Conservation (phyloP, 2,113 vertebrate genomes). For the Glareola pratincola region DNA sequence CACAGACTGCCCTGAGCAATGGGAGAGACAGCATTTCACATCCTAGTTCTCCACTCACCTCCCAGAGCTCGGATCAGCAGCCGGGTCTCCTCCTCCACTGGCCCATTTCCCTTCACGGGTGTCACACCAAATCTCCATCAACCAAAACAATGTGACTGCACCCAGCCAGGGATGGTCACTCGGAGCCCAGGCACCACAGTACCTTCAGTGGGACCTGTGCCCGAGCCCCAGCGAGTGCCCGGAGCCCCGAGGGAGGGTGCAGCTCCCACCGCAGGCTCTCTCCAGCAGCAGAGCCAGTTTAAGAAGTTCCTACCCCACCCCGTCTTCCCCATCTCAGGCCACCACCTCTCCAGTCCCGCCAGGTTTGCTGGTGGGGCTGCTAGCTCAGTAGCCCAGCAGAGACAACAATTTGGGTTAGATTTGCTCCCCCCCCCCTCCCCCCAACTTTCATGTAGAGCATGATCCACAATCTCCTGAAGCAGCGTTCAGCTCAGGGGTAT, state of each 20-base stretch:
- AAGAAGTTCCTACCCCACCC: slow-evolving; percentile 10
- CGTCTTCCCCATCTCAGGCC: neutral
- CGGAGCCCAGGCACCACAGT: fast-evolving
- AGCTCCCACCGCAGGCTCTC: neutral
- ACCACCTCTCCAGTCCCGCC: neutral
- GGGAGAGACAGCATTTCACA: neutral
- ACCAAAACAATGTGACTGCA: neutral
- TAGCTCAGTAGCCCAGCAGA: neutral
- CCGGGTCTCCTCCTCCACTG: neutral
- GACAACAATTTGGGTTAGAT: neutral
- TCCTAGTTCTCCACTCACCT: neutral
- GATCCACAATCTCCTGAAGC: neutral
- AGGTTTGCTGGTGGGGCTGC: neutral
- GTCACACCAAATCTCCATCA: neutral
- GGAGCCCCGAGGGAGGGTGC: neutral
- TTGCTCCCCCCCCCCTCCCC: neutral
- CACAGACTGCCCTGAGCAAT: neutral
- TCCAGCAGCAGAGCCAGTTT: slow-evolving; percentile 21
- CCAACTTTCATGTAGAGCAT: neutral
- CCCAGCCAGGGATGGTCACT: neutral
- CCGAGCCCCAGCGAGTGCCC: neutral
- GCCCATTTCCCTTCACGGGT: neutral
- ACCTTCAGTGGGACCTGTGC: neutral
- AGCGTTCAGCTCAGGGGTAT: neutral
- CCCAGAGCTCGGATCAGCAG: neutral